Percentiles rank a stretch among this genome's conserved stretches.
Conservation (phyloP, 2,113 vertebrate species). For the Varanus salvator region DNA sequence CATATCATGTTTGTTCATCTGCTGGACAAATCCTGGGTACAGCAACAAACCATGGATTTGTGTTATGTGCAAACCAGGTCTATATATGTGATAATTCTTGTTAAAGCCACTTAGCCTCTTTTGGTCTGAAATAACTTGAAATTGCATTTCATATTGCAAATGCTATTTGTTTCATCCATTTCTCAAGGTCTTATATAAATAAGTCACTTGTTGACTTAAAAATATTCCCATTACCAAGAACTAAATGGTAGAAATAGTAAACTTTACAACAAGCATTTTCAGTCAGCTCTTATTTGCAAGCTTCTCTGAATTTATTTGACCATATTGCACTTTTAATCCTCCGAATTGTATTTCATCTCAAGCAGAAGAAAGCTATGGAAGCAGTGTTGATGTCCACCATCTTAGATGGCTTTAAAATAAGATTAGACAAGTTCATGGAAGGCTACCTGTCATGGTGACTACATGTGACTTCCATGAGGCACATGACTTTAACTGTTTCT, state of each 20-base stretch:
- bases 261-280: background rate
- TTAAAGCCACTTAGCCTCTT: background rate
- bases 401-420: no score
- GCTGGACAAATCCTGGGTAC: no score
- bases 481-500: no score
- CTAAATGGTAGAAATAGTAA: background rate
- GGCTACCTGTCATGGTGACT: no score
- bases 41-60: no score
- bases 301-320: background rate
- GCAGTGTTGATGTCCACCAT: no score
- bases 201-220: background rate
- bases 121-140: background rate
- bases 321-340: background rate
- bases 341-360: background rate
- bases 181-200: conserved; percentile 17
- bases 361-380: background rate
- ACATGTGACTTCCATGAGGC: no score
- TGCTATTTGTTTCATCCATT: background rate
- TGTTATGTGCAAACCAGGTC: no score
- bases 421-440: no score
- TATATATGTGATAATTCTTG: background rate
- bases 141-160: conserved; percentile 3
- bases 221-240: background rate
- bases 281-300: background rate
- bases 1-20: no score